phyloP scores from a whole-genome alignment of 2,888 invertebrate genomes.

The Drosophila lutescens region DNA sequence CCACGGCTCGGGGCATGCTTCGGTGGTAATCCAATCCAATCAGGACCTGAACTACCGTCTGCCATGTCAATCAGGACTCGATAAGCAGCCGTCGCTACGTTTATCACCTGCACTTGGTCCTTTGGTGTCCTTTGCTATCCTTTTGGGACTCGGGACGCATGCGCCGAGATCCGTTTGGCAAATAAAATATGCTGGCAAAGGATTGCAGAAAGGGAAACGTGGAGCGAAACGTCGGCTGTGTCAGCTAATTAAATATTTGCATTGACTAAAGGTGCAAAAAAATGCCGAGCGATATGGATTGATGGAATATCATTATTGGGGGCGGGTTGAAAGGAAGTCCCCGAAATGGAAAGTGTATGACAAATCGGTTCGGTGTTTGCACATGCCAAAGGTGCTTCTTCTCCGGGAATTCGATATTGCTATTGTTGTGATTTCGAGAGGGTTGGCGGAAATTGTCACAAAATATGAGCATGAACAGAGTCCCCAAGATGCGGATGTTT shows the following conservation, averaged over 20 bases:
- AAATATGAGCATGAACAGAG: conserved; percentile 6
- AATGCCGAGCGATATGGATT: conserved; percentile 51
- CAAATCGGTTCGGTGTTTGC: conserved; percentile 44
- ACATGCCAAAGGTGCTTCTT: conserved; percentile 55
- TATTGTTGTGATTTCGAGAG: conserved; percentile 18
- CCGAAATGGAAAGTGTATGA: conserved; percentile 46
- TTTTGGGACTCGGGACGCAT: conserved; percentile 47
- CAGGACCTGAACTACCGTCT: conserved; percentile 43
- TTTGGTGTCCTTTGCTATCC: conserved; percentile 3
- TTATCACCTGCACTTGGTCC: conserved; percentile 69
- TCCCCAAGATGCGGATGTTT: conserved; percentile 13
- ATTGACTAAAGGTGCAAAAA: conserved; percentile 68
- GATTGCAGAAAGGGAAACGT: conserved; percentile 64
- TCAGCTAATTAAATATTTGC: conserved; percentile 78
- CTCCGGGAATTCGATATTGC: conserved; percentile 42
- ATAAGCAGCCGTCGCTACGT: conserved; percentile 69
- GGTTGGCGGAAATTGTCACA: conserved; percentile 41
- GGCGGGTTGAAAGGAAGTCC: conserved; percentile 67
- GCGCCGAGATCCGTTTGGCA: conserved; percentile 65
- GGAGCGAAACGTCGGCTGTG: conserved; percentile 30
- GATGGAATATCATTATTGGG: conserved; percentile 54
- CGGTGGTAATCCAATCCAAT: conserved; percentile 39
- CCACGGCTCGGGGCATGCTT: conserved; percentile 11
- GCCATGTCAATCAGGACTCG: conserved; percentile 59
- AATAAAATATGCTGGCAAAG: conserved; percentile 71